Evolutionary conservation across 2,113 vertebrate genomes (phyloP).

Genomic region (Pandion haliaetus): DNA sequence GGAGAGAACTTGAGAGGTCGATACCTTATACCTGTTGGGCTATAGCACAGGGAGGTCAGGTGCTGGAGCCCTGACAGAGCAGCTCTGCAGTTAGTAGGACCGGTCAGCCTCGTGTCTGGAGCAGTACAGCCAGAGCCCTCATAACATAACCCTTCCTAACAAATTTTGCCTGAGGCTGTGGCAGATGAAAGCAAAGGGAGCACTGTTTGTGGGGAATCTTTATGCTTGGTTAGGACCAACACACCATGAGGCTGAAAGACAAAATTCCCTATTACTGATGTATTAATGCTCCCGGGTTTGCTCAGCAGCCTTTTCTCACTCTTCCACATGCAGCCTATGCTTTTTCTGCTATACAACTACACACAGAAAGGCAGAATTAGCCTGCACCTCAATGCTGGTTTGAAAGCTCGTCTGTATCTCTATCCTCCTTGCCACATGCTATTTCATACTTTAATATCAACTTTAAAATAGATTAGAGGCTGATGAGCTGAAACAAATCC

Average conservation of each 20-base stretch:
- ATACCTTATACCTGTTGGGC: not conserved
- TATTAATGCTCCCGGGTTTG: not conserved
- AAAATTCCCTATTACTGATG: not conserved
- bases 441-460: not conserved
- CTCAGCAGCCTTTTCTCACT: not conserved
- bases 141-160: not conserved
- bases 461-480: constrained; percentile 2
- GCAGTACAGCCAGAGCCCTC: not conserved
- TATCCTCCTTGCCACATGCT: not conserved
- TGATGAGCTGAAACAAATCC: not conserved
- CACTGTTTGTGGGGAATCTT: not conserved
- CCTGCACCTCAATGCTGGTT: not conserved
- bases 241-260: not conserved
- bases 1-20: not conserved
- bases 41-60: not conserved
- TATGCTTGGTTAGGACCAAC: not conserved
- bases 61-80: rapidly evolving
- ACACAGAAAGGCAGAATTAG: not conserved
- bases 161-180: rapidly evolving
- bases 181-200: not conserved
- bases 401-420: constrained; percentile 13
- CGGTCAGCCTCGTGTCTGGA: rapidly evolving
- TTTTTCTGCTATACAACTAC: not conserved
- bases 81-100: not conserved
- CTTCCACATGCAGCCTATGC: not conserved